Evolutionary conservation across 2,797 vertebrate genomes (phyloP).

Genomic region (Tragopan temminckii): DNA sequence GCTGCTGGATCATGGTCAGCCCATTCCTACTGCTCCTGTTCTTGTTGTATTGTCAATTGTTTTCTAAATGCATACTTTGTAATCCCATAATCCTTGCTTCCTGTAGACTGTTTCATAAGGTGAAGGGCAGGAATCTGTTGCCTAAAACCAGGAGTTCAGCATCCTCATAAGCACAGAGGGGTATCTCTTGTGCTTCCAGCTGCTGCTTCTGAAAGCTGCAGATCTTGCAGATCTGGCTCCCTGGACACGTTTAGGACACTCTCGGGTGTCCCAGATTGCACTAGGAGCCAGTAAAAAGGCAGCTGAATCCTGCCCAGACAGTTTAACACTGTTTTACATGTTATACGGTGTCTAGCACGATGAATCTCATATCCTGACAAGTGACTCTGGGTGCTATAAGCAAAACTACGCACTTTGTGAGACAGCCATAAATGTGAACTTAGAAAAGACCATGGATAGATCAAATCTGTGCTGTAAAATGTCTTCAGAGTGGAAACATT

Average conservation of each 20-base stretch:
- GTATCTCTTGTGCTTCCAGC: not conserved
- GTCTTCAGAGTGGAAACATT: not conserved
- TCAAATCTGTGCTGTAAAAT: conserved; percentile 8
- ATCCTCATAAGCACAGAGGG: not conserved
- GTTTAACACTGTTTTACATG: not conserved
- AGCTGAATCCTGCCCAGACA: conserved; percentile 13
- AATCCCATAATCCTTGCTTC: not conserved
- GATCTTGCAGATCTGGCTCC: not conserved
- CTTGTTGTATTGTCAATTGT: not conserved
- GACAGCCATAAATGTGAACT: conserved; percentile 2
- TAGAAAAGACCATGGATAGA: not conserved
- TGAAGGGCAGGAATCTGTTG: not conserved
- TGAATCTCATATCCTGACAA: conserved; percentile 24
- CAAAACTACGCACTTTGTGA: not conserved
- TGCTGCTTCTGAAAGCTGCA: not conserved
- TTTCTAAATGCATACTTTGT: not conserved
- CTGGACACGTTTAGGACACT: not conserved
- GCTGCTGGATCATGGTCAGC: no score
- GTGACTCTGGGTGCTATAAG: not conserved
- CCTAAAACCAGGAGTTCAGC: not conserved
- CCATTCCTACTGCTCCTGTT: not conserved
- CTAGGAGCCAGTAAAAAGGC: not conserved
- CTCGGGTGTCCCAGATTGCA: not conserved
- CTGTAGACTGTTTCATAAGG: not conserved
- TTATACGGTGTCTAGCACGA: conserved; percentile 4